A percentile compares a stretch with the other conserved stretches of the same genome.
Conservation (phyloP, 1,140 invertebrate species). For the Hyles euphorbiae region DNA sequence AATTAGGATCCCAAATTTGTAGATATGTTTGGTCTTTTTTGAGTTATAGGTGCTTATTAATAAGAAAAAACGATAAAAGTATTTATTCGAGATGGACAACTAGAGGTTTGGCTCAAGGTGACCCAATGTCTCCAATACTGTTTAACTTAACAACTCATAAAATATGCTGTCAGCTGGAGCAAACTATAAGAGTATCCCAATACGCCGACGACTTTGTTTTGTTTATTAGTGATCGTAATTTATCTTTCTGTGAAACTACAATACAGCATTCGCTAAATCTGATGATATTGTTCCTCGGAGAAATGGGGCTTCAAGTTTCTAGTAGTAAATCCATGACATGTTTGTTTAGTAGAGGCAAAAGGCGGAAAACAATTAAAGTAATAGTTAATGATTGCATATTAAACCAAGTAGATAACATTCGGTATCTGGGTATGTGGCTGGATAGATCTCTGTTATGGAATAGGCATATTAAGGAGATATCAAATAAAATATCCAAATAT, state of each 20-base stretch:
- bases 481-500: conserved; percentile 8
- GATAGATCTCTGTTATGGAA: conserved; percentile 22
- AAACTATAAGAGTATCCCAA: conserved; percentile 19
- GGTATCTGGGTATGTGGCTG: conserved; percentile 24
- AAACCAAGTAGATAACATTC: conserved; percentile 12
- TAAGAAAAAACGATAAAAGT: conserved; percentile 6
- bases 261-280: conserved; percentile 17
- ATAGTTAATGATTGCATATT: neutral
- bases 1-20: conserved; percentile 18
- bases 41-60: conserved; percentile 25
- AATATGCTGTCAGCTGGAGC: conserved; percentile 1
- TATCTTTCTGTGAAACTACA: conserved; percentile 7
- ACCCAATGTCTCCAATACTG: conserved; percentile 29
- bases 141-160: conserved; percentile 25
- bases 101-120: conserved; percentile 32
- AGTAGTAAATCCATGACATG: conserved; percentile 21
- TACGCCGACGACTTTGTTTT: conserved; percentile 31
- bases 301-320: conserved; percentile 22
- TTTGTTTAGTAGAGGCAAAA: conserved; percentile 24
- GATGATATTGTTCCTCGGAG: conserved; percentile 9
- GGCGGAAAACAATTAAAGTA: conserved; percentile 1
- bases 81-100: conserved; percentile 11
- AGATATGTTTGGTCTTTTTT: conserved; percentile 27
- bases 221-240: conserved; percentile 11
- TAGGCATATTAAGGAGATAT: conserved; percentile 13